Evolutionary conservation across 2,797 vertebrate genomes (phyloP), one percentile per base, ranked within the genome.

Genomic region (Hydrolagus colliei): DNA sequence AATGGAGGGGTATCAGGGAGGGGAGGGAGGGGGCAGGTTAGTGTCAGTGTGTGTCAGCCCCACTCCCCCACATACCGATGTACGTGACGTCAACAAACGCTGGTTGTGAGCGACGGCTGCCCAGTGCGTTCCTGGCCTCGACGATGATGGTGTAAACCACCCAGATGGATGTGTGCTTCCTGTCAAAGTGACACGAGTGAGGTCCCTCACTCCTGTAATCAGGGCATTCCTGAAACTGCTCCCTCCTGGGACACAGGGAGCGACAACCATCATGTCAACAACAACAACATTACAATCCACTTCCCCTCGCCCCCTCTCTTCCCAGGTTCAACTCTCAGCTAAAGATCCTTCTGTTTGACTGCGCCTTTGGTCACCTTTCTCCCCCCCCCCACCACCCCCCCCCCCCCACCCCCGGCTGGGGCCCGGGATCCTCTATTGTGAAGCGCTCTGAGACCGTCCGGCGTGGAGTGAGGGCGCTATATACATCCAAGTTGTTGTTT

Each of bases 131-230:
- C 4, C 91, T 94, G 88, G 97, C 97, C 72, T 92, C 95, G 77
- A 99, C 93, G 0, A 92, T 95, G 92, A 98, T 96, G 93, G 95
- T 91, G 74, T 98, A 99, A 73, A 92, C 92, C 85, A 94, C 92
- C 96, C 96, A 97, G 67, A 96, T 90, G 62, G 93, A 95, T 0
- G 96, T 97, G 86, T 96, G 87, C 0, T 95, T 95, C 92, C 96
- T 97, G 91, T 94, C 94, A 86, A 99, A 99, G 92, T 95, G 97
- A 89, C 98, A 99, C 88, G 97, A 96, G 92, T 97, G 96, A 86
- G 93, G 89, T 1, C 97, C 98, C 0, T 94, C 93, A 0, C 95
- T 96, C 88, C 63, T 87, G 91, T 99, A 98, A 91, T 99, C 97
- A 1, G 96, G 94, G 89, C 98, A 99, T 90, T 97, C 95, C 27